A percentile compares a stretch with the other conserved stretches of the same genome.
Evolutionary conservation across 2,797 vertebrate species (phyloP).

Genomic region (Paedocypris micromegethes): DNA sequence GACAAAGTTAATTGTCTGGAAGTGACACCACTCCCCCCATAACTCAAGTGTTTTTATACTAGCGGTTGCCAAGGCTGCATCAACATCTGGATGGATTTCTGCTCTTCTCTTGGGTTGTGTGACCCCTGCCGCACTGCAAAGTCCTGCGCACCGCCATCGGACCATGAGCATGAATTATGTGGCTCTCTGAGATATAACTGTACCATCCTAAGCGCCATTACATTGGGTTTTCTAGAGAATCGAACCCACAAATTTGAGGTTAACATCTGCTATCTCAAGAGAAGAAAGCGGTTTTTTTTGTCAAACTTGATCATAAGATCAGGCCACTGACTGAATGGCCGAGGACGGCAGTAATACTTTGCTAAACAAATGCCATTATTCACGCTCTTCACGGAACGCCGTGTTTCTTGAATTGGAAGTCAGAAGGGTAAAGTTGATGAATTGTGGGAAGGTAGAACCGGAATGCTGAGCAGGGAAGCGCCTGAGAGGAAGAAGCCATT

Average conservation of each 20-base stretch:
- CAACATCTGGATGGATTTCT: conserved; percentile 28
- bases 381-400: not conserved
- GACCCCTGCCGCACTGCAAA: not conserved
- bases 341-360: too few relatives aligned
- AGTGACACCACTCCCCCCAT: conserved; percentile 21
- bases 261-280: too few relatives aligned
- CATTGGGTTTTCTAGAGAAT: too few relatives aligned
- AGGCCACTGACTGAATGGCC: too few relatives aligned
- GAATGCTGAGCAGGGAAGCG: too few relatives aligned
- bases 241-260: too few relatives aligned
- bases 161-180: conserved; percentile 7
- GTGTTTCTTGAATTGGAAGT: not conserved
- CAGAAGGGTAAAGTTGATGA: not conserved
- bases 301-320: too few relatives aligned
- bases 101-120: conserved; percentile 2
- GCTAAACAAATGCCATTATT: not conserved
- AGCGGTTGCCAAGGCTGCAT: conserved; percentile 20
- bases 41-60: conserved; percentile 17
- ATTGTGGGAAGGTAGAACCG: not conserved
- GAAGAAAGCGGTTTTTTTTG: too few relatives aligned
- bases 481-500: not conserved
- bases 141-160: not conserved
- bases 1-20: conserved; percentile 26
- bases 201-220: too few relatives aligned
- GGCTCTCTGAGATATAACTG: not conserved